These are phyloP conservation scores for Ganaspis brasiliensis DNA, from an alignment of 2,888 invertebrate genomes.

Conservation along the genomic window DNA sequence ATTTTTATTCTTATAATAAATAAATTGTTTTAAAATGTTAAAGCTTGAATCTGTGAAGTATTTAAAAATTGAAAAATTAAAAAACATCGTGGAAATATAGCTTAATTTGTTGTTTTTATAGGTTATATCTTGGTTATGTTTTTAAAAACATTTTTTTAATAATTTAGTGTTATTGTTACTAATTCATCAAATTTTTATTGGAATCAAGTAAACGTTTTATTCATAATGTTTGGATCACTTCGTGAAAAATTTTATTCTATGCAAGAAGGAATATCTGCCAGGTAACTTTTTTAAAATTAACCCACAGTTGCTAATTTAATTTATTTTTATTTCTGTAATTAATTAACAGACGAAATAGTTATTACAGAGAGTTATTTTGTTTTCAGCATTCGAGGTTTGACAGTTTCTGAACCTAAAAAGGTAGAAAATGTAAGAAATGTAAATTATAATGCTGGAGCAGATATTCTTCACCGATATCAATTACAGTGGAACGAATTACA, in stretches of 20 bases:
- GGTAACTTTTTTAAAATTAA: too few species aligned
- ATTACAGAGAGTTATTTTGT: constrained; percentile 26
- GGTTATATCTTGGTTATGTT: too few species aligned
- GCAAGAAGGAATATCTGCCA: constrained; percentile 79
- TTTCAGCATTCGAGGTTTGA: constrained; percentile 75
- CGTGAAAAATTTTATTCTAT: constrained; percentile 78
- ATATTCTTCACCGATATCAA: constrained; percentile 87
- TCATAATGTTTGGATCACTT: constrained; percentile 76
- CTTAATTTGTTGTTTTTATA: too few species aligned
- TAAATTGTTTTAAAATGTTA: not conserved
- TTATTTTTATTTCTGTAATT: too few species aligned
- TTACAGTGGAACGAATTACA: constrained; percentile 88
- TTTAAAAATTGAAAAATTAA: not conserved
- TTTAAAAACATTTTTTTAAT: too few species aligned
- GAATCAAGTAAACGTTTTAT: not conserved
- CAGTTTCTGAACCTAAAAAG: constrained; percentile 70
- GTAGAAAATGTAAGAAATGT: constrained; percentile 70
- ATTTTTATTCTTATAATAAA: not conserved
- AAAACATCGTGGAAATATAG: not conserved
- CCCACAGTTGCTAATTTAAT: too few species aligned
- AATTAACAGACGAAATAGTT: not conserved
- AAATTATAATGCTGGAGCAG: constrained; percentile 86
- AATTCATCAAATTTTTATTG: not conserved
- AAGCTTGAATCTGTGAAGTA: not conserved
- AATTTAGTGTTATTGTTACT: too few species aligned